Evolutionary conservation across 2,113 vertebrate species (phyloP).

Genomic region (Varanus komodoensis): DNA sequence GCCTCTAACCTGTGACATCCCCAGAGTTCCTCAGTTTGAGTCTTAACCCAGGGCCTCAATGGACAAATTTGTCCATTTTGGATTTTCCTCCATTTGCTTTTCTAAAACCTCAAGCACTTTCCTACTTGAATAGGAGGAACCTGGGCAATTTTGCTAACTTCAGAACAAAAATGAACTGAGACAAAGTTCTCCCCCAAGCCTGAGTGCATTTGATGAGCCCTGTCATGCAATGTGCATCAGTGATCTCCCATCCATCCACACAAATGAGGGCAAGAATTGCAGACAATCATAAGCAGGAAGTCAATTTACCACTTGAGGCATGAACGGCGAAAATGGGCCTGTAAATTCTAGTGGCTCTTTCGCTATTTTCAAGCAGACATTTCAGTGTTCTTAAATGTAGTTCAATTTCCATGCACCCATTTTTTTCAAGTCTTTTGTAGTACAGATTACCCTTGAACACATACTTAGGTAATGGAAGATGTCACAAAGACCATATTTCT

Average conservation of each 20-base stretch:
- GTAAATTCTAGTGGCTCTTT: not conserved
- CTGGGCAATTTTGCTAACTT: too few species aligned
- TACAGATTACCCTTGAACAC: not conserved
- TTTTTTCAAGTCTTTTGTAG: not conserved
- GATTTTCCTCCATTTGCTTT: too few species aligned
- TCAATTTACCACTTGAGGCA: not conserved
- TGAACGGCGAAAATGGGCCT: not conserved
- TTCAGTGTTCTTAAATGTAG: not conserved
- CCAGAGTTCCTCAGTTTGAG: too few species aligned
- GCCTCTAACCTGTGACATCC: too few species aligned
- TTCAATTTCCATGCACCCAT: not conserved
- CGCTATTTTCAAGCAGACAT: not conserved
- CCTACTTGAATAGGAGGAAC: too few species aligned
- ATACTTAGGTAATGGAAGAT: constrained; percentile 5
- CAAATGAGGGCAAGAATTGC: not conserved
- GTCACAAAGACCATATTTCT: not conserved
- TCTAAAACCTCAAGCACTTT: too few species aligned
- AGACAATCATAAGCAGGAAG: not conserved
- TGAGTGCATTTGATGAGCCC: not conserved
- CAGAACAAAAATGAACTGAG: too few species aligned
- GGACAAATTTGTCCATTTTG: too few species aligned
- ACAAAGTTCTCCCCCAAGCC: too few species aligned
- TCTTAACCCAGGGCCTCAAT: too few species aligned
- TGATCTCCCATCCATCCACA: not conserved
- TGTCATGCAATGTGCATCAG: not conserved